Evolutionary conservation across 2,888 invertebrate species (phyloP).

Genomic region (Protophormia terraenovae): DNA sequence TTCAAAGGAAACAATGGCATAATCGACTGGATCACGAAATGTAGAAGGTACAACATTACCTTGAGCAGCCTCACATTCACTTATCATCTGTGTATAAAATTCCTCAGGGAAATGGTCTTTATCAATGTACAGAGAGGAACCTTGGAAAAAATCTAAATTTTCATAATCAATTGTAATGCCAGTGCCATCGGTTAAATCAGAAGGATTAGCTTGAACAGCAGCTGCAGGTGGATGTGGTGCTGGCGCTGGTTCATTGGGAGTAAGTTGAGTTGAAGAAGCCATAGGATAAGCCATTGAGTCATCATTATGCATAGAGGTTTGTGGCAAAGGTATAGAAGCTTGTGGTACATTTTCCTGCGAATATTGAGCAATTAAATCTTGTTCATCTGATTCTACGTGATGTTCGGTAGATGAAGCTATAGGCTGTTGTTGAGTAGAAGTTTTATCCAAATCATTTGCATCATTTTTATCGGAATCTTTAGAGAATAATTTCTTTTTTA

Average conservation of each 20-base stretch:
- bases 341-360: slow-evolving; percentile 75
- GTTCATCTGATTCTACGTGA: slow-evolving; percentile 69
- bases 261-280: slow-evolving; percentile 72
- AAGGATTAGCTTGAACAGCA: slow-evolving; percentile 47
- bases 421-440: slow-evolving; percentile 17
- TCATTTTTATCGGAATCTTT: slow-evolving; percentile 31
- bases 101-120: slow-evolving; percentile 81
- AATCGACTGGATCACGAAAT: slow-evolving; percentile 85
- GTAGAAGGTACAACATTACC: slow-evolving; percentile 82
- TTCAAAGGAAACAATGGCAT: slow-evolving; percentile 84
- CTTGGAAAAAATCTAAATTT: slow-evolving; percentile 77
- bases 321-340: slow-evolving; percentile 74
- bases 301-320: slow-evolving; percentile 70
- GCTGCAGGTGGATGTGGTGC: slow-evolving; percentile 30
- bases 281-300: slow-evolving; percentile 50
- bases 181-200: slow-evolving; percentile 74
- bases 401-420: slow-evolving; percentile 31
- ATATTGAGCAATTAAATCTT: slow-evolving; percentile 77
- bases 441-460: background rate
- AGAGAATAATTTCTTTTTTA: slow-evolving; percentile 76
- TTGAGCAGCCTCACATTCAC: slow-evolving; percentile 83
- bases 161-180: slow-evolving; percentile 77
- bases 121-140: slow-evolving; percentile 79
- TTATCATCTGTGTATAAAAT: slow-evolving; percentile 79
- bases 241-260: slow-evolving; percentile 32